Conservation (phyloP, 2,113 vertebrate genomes). For the Urocynchramus pylzowi region DNA sequence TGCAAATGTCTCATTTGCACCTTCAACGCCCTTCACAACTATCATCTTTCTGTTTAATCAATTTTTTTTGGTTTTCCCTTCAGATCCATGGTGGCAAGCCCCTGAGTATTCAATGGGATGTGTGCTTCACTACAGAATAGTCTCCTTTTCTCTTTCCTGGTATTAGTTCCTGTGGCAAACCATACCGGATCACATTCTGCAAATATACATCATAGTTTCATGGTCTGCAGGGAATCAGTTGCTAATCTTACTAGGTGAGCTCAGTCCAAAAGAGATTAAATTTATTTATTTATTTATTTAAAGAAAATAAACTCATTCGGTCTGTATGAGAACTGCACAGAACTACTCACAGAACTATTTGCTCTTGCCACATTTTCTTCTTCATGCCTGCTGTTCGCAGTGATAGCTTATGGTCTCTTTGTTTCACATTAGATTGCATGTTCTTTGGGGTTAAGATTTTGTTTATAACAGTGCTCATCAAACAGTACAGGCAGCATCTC, state of each 20-base stretch:
- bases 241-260: background rate
- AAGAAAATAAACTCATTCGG: background rate
- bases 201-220: background rate
- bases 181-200: background rate
- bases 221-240: background rate
- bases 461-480: background rate
- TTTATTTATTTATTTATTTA: background rate
- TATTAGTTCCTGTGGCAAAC: background rate
- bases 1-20: background rate
- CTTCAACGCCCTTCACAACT: conserved; percentile 14
- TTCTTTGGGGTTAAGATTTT: background rate
- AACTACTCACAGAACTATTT: background rate
- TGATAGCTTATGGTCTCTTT: background rate
- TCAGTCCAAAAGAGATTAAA: background rate
- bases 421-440: background rate
- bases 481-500: background rate
- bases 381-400: background rate
- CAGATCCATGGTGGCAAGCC: background rate
- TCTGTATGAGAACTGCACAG: background rate
- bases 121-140: background rate
- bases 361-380: background rate
- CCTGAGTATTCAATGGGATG: background rate
- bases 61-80: background rate
- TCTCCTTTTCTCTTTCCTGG: background rate
- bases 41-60: background rate